A percentile compares a stretch with the other conserved stretches of the same genome.
Evolutionary conservation across 2,888 invertebrate genomes (phyloP).

Genomic region (Tupiocoris notatus): DNA sequence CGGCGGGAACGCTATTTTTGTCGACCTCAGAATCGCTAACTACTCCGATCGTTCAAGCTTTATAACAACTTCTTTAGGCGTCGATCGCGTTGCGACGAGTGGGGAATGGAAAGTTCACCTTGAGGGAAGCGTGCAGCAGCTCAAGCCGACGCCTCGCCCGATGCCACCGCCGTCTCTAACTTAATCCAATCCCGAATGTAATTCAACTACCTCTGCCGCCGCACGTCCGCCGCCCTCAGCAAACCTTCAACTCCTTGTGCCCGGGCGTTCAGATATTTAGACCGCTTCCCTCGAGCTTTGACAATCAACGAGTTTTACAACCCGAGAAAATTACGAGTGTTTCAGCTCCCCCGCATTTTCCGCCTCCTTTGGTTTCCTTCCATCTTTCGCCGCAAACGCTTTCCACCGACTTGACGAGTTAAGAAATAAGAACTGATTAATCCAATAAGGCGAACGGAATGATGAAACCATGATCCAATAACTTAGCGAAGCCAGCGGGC

Average conservation of each 20-base stretch:
- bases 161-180: not conserved
- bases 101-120: no score
- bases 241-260: no score
- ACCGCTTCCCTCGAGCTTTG: not conserved
- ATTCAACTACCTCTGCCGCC: not conserved
- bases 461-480: not conserved
- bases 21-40: no score
- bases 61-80: not conserved
- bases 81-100: not conserved
- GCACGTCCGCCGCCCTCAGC: not conserved
- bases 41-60: not conserved
- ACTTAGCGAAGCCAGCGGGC: not conserved
- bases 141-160: not conserved
- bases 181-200: slow-evolving; percentile 14
- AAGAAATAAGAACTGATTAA: slow-evolving; percentile 1
- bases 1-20: no score
- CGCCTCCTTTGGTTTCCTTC: not conserved
- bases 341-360: not conserved
- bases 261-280: not conserved
- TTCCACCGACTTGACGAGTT: not conserved
- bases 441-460: not conserved
- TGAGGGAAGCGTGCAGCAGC: not conserved
- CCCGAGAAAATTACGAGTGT: slow-evolving; percentile 1
- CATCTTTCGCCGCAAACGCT: not conserved
- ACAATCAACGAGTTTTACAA: slow-evolving; percentile 3